A percentile compares a stretch with the other conserved stretches of the same genome.
Evolutionary conservation across 2,797 vertebrate genomes (phyloP).

Genomic region (Micrastur ruficollis): DNA sequence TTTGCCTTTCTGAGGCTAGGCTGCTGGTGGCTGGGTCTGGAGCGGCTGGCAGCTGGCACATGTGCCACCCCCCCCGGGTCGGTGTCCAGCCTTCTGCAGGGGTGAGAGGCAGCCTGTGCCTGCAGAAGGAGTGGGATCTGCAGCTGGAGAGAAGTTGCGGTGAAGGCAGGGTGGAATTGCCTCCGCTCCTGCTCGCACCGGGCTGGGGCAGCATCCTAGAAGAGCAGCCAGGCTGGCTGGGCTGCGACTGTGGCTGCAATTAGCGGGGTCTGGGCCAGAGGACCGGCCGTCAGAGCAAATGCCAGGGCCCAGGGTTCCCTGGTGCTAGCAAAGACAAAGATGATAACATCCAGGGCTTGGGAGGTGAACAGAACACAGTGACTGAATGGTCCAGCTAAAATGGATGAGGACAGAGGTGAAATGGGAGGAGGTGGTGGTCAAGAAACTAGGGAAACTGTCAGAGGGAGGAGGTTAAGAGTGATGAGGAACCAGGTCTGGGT

Average conservation of each 20-base stretch:
- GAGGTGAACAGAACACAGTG: background rate
- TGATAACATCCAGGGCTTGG: background rate
- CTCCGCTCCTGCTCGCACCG: rapidly evolving
- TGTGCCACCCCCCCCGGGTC: background rate
- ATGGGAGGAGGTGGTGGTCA: background rate
- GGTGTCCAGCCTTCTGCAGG: background rate
- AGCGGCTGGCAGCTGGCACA: background rate
- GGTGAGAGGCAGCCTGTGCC: background rate
- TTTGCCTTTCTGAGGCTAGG: conserved; percentile 24
- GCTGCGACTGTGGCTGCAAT: background rate
- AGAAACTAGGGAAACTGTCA: background rate
- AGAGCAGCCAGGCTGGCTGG: background rate
- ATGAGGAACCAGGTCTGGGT: background rate
- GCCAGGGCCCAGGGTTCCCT: background rate
- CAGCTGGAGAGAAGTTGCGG: background rate
- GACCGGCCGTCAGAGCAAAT: rapidly evolving
- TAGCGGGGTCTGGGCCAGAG: background rate
- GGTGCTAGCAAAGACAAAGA: background rate
- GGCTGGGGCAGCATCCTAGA: background rate
- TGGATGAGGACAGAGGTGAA: background rate
- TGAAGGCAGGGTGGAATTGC: background rate
- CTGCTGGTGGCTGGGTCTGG: background rate
- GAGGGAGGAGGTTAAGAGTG: background rate
- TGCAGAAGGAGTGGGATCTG: background rate
- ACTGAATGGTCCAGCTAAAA: background rate